Conservation (phyloP, 2,888 invertebrate species). For the Anorthoa munda region DNA sequence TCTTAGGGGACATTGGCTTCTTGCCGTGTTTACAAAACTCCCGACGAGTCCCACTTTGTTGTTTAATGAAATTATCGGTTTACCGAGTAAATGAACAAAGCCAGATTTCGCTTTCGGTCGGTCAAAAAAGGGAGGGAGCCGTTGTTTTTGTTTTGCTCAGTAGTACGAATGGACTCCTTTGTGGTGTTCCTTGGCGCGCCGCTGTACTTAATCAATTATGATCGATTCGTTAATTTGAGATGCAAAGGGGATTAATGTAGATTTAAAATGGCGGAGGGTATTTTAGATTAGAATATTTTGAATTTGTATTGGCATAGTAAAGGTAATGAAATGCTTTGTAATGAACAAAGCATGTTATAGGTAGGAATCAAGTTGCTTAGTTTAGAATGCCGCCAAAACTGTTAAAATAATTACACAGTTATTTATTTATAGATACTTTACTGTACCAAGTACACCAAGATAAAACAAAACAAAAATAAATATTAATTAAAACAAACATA, state of each 20-base stretch:
- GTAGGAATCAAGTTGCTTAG: not conserved
- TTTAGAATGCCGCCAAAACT: constrained; percentile 11
- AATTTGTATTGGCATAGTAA: constrained; percentile 19
- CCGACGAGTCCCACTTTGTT: constrained; percentile 89
- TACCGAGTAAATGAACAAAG: constrained; percentile 91
- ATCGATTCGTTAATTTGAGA: constrained; percentile 89
- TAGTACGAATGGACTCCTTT: constrained; percentile 86
- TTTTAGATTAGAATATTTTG: constrained; percentile 60
- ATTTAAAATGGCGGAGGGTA: constrained; percentile 63
- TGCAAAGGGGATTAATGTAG: constrained; percentile 80
- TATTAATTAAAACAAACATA: too few species aligned
- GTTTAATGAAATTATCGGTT: constrained; percentile 91
- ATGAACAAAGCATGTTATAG: not conserved
- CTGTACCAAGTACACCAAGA: too few species aligned
- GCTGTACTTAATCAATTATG: constrained; percentile 90
- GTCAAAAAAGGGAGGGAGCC: constrained; percentile 84
- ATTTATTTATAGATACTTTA: too few species aligned
- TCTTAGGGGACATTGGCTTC: constrained; percentile 90
- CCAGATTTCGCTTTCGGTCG: constrained; percentile 88
- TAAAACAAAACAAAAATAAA: too few species aligned
- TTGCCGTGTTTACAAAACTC: constrained; percentile 88
- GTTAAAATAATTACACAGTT: constrained; percentile 1
- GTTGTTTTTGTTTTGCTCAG: constrained; percentile 86
- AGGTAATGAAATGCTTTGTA: not conserved
- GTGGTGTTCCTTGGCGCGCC: constrained; percentile 81